Evolutionary conservation across 2,113 vertebrate species (phyloP).

Genomic region (Tapirus terrestris): DNA sequence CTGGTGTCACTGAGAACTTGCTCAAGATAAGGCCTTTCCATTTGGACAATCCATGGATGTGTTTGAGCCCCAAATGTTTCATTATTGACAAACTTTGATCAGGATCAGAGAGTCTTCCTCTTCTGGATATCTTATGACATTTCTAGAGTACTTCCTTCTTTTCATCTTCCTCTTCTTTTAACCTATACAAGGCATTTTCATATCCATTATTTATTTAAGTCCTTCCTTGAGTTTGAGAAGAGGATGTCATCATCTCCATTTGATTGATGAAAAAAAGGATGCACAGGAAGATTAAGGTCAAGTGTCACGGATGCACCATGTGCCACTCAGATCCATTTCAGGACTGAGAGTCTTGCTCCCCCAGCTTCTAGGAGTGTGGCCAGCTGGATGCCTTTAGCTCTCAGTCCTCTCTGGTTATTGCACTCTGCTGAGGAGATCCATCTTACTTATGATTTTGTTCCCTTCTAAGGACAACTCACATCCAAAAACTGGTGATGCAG

Average conservation of each 20-base stretch:
- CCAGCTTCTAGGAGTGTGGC: not conserved
- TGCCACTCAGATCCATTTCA: not conserved
- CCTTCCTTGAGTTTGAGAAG: not conserved
- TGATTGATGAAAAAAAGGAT: not conserved
- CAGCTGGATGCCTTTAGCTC: not conserved
- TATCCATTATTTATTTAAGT: not conserved
- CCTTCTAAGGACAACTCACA: not conserved
- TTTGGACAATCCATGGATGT: fast-evolving
- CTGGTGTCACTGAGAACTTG: not conserved
- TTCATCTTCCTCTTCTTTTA: not conserved
- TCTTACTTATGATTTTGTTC: not conserved
- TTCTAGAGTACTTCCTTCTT: not conserved
- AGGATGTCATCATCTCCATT: not conserved
- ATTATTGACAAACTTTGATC: not conserved
- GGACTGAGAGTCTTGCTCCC: not conserved
- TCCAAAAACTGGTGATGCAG: not conserved
- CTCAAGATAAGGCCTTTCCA: not conserved
- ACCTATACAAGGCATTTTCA: not conserved
- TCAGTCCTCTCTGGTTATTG: not conserved
- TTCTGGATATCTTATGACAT: not conserved
- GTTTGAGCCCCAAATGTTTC: not conserved
- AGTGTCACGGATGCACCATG: not conserved
- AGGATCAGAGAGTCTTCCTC: not conserved
- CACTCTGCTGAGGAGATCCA: too few species aligned
- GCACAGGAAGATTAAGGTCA: not conserved